phyloP scores from a whole-genome alignment of 2,888 invertebrate species.

The Thera obeliscata region DNA sequence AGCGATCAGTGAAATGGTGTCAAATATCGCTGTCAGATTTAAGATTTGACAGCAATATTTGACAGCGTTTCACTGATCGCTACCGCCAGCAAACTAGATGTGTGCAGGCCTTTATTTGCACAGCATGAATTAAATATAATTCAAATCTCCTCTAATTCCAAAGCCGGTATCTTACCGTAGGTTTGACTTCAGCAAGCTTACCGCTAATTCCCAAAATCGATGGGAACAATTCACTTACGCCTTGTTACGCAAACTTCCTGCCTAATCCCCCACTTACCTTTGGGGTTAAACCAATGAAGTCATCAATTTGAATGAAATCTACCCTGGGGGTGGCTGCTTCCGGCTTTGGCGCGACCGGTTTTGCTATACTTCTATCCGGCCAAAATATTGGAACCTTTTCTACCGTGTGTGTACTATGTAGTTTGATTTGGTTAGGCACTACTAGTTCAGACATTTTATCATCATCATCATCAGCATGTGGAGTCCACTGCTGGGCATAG shows the following conservation, averaged over 20 bases:
- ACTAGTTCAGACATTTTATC: no score
- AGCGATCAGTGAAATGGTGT: no score
- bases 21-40: no score
- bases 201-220: slow-evolving; percentile 47
- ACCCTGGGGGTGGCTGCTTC: slow-evolving; percentile 48
- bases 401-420: no score
- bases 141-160: background rate
- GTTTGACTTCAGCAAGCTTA: slow-evolving; percentile 24
- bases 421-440: no score
- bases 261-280: slow-evolving; percentile 66
- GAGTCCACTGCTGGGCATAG: no score
- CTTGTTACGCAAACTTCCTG: slow-evolving; percentile 67
- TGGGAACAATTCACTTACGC: slow-evolving; percentile 65
- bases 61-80: no score
- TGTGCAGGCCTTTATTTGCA: no score
- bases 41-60: no score
- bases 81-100: no score
- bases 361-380: slow-evolving; percentile 4
- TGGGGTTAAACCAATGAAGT: slow-evolving; percentile 77
- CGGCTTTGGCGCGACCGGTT: slow-evolving; percentile 10
- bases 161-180: slow-evolving; percentile 1
- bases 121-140: background rate
- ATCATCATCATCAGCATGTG: no score
- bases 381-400: background rate
- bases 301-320: slow-evolving; percentile 75